phyloP scores from a whole-genome alignment of 2,113 vertebrate species.

The Piprites chloris region DNA sequence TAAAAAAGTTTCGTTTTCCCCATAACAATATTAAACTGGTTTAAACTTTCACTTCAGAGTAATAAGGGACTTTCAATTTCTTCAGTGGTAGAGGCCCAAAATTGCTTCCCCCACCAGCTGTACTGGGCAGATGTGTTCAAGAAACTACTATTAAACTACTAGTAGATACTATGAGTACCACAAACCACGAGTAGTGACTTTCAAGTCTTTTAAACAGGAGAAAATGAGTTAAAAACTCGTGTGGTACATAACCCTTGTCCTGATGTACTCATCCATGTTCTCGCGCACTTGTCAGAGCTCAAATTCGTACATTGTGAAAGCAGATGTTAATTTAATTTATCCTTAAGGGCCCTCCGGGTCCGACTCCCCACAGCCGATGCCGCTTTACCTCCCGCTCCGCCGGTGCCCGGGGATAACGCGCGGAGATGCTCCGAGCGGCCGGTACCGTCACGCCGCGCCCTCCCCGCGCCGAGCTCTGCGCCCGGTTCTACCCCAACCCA shows the following conservation, averaged over 20 bases:
- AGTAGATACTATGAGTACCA: not conserved
- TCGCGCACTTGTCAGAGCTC: not conserved
- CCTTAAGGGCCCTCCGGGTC: not conserved
- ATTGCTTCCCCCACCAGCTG: accelerated
- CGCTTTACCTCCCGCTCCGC: not conserved
- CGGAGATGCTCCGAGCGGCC: not conserved
- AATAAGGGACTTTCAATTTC: not conserved
- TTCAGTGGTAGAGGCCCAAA: accelerated
- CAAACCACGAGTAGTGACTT: not conserved
- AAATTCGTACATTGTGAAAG: not conserved
- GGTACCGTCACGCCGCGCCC: not conserved
- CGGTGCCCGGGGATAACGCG: not conserved
- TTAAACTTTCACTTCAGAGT: not conserved
- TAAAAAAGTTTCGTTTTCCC: not conserved
- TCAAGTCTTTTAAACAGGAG: not conserved
- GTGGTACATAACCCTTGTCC: accelerated
- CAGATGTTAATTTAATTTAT: not conserved
- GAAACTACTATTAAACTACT: not conserved
- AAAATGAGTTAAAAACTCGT: accelerated
- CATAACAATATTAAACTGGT: not conserved
- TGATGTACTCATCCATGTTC: accelerated
- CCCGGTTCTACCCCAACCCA: not conserved
- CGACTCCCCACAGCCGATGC: not conserved
- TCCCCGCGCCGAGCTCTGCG: not conserved
- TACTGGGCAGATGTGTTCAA: not conserved